Evolutionary conservation across 2,888 invertebrate genomes (phyloP), one percentile per base, ranked within the genome.

Genomic region (Nemapogon koenigi): DNA sequence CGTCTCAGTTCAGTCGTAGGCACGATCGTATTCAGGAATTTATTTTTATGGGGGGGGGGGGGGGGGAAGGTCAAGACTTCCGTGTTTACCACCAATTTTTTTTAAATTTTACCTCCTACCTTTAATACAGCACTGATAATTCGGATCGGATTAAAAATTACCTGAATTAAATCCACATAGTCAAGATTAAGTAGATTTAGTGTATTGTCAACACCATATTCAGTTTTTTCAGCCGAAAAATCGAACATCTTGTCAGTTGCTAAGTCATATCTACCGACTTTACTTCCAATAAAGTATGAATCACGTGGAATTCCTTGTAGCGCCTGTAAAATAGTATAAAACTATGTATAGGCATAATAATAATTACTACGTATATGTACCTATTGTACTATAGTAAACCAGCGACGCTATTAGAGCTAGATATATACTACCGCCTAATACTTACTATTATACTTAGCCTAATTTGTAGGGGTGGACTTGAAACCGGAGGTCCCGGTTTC

Each of bases 151-250:
- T n/a, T n/a, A n/a, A n/a, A n/a, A n/a, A n/a, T n/a, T 55, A 94
- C 94, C 83, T 95, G 94, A 54, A 97, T 86, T 16, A 97, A 67
- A 60, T 97, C 97, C 1, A 97, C 85, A 59, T 93, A 94, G 43
- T 90, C 86, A 41, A 96, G 53, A 1, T 88, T 86, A 10, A 97
- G 75, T 11, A 83, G 70, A 40, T 81, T 56, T 32, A 97, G 76
- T 44, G 94, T 94, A 37, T 81, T 82, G 38, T 91, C 85, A 7
- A 97, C 82, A 50, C 90, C 91, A 39, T 83, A 75, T 3, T 84
- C 76, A 0, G 91, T 90, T 61, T 87, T 89, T 50, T 89, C 85
- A 0, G 82, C 72, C 0, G 90, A 85, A 63, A 94, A 97, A 62
- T 97, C 91, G 59, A 97, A 96, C 89, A 92, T 91, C 35, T 83